phyloP scores from a whole-genome alignment of 2,888 invertebrate genomes.

The Monochamus alternatus region DNA sequence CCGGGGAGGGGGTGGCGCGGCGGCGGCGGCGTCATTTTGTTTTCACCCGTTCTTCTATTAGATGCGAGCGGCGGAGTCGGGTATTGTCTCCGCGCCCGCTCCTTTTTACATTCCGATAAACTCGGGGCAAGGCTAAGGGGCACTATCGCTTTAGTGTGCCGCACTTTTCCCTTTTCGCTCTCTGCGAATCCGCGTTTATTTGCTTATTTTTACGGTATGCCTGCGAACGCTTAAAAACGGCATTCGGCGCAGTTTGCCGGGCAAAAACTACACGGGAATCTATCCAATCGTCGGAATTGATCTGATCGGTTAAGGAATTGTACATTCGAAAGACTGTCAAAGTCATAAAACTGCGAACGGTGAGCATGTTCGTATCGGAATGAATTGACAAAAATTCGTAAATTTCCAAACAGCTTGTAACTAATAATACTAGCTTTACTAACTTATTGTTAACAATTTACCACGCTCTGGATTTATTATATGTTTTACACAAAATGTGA shows the following conservation, averaged over 20 bases:
- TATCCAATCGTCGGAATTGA: too few relatives aligned
- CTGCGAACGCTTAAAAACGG: not conserved
- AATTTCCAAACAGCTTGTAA: too few relatives aligned
- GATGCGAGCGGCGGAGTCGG: constrained; percentile 51
- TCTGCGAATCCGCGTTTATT: constrained; percentile 2
- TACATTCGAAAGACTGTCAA: too few relatives aligned
- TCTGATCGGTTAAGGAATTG: too few relatives aligned
- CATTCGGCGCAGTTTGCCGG: not conserved
- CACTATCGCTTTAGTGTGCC: constrained; percentile 26
- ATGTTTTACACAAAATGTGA: too few relatives aligned
- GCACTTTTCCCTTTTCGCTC: constrained; percentile 12
- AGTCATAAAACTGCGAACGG: too few relatives aligned
- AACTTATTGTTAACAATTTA: too few relatives aligned
- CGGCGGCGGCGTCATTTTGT: constrained; percentile 68
- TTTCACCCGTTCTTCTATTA: constrained; percentile 69
- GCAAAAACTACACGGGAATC: too few relatives aligned
- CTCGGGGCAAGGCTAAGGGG: constrained; percentile 49
- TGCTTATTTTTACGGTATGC: not conserved
- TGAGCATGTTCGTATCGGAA: too few relatives aligned
- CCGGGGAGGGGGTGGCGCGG: constrained; percentile 62
- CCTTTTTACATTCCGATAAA: constrained; percentile 62
- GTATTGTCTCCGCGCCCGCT: constrained; percentile 46
- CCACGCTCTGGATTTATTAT: too few relatives aligned
- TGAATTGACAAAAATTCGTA: too few relatives aligned
- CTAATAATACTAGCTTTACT: too few relatives aligned